Conservation (phyloP, 2,797 vertebrate genomes). For the Tragelaphus eurycerus region DNA sequence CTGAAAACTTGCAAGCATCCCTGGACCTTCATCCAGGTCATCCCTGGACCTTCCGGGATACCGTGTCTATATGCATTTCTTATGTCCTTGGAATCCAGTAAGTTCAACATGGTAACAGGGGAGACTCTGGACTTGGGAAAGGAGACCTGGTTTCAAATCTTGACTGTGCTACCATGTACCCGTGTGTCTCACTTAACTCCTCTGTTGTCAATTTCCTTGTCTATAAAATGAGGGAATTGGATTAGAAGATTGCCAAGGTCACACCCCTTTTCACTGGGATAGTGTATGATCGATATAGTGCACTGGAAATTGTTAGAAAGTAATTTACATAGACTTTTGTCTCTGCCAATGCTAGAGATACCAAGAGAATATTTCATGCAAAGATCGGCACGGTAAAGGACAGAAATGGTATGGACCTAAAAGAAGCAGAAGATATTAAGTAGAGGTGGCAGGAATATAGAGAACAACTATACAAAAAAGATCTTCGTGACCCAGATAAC, state of each 20-base stretch:
- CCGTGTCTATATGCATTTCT: background rate
- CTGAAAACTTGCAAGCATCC: background rate
- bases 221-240: background rate
- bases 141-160: background rate
- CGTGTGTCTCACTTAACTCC: background rate
- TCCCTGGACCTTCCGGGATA: too few relatives aligned
- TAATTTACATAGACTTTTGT: background rate
- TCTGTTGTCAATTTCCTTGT: background rate
- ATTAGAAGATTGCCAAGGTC: background rate
- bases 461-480: background rate
- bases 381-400: background rate
- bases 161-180: background rate
- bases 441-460: background rate
- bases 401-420: background rate
- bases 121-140: rapidly evolving
- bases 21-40: background rate
- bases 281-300: background rate
- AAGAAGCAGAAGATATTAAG: background rate
- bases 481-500: background rate
- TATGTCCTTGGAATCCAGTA: rapidly evolving
- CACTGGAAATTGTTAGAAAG: background rate
- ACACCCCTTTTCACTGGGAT: background rate
- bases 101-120: background rate
- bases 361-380: background rate
- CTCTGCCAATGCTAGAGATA: background rate